A percentile compares a stretch with the other conserved stretches of the same genome.
These are phyloP conservation scores for Pyxicephalus adspersus DNA, from an alignment of 2,113 vertebrate genomes.

Conservation along the genomic window DNA sequence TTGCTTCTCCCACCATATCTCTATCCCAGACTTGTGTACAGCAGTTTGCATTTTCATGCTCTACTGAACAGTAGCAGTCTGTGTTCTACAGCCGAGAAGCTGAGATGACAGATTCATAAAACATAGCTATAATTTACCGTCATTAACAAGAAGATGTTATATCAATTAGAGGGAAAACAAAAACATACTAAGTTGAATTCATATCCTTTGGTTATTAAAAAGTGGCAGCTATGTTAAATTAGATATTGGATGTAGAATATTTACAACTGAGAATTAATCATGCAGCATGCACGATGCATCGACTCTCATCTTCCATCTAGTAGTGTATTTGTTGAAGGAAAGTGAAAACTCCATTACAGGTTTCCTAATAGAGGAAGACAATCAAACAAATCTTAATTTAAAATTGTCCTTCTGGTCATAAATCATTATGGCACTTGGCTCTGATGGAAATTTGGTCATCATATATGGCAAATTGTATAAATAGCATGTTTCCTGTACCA, in stretches of 20 bases:
- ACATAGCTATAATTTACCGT: constrained; percentile 65
- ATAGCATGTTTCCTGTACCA: background rate
- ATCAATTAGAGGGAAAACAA: constrained; percentile 72
- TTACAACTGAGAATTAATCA: constrained; percentile 73
- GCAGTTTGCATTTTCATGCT: constrained; percentile 57
- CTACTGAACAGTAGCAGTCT: constrained; percentile 41
- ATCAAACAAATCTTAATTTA: constrained; percentile 80
- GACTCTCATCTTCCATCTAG: constrained; percentile 57
- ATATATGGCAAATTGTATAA: background rate
- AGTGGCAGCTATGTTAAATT: constrained; percentile 70
- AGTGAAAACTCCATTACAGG: constrained; percentile 68
- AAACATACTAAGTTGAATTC: constrained; percentile 66
- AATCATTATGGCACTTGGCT: constrained; percentile 70
- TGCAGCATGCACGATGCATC: constrained; percentile 53
- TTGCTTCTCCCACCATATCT: constrained; percentile 54
- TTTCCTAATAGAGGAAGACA: constrained; percentile 77
- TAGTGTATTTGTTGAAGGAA: constrained; percentile 73
- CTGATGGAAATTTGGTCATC: background rate
- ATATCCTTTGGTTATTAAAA: constrained; percentile 72
- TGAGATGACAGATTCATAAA: constrained; percentile 64
- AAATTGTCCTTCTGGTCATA: constrained; percentile 70
- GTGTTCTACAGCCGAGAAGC: constrained; percentile 54
- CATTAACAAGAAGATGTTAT: constrained; percentile 72
- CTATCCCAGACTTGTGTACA: constrained; percentile 50
- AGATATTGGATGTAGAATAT: constrained; percentile 72